Percentiles rank a stretch among this genome's conserved stretches.
Evolutionary conservation across 64 coral and sea anemone genomes (phyloP).

Genomic region (Astreopora myriophthalma): DNA sequence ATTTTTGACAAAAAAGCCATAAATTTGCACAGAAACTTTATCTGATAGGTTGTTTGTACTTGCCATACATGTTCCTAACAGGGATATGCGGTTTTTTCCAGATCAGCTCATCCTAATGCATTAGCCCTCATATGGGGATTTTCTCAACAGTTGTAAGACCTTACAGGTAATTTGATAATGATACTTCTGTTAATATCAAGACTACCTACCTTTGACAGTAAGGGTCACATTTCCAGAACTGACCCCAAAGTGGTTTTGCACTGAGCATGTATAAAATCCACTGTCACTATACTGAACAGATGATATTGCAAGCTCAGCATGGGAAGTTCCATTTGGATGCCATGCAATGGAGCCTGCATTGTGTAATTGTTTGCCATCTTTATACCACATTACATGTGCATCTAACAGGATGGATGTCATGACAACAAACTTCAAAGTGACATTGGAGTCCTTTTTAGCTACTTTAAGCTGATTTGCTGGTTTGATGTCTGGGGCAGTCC

Average conservation of each 20-base stretch:
- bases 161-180: too few relatives aligned
- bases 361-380: conserved; percentile 16
- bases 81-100: too few relatives aligned
- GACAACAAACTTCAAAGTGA: not conserved
- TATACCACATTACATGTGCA: conserved; percentile 42
- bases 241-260: conserved; percentile 15
- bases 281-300: conserved; percentile 2
- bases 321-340: conserved; percentile 13
- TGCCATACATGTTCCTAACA: too few relatives aligned
- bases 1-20: too few relatives aligned
- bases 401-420: not conserved
- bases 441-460: not conserved
- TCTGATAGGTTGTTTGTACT: too few relatives aligned
- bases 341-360: not conserved
- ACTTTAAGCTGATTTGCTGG: not conserved
- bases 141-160: too few relatives aligned
- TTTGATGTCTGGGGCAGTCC: not conserved
- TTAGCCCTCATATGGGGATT: too few relatives aligned
- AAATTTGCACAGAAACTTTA: too few relatives aligned
- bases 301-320: not conserved
- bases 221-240: conserved; percentile 15
- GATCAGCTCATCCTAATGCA: too few relatives aligned
- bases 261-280: conserved; percentile 7
- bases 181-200: too few relatives aligned
- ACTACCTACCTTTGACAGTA: conserved; percentile 43